Evolutionary conservation across 2,113 vertebrate species (phyloP), one percentile per base, ranked within the genome.

Genomic region (Myodes glareolus): DNA sequence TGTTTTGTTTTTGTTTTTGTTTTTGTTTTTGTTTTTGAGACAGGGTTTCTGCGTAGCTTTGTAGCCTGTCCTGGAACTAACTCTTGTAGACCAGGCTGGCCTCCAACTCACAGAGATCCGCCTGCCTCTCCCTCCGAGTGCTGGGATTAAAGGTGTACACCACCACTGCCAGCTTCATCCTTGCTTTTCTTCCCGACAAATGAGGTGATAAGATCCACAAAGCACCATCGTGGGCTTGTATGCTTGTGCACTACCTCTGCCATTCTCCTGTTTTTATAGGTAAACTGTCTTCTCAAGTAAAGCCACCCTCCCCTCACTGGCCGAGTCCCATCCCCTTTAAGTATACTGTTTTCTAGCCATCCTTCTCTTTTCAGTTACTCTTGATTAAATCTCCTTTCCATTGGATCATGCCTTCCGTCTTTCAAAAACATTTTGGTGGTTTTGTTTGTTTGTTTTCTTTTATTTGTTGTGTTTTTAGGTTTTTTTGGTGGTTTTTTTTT

Each of bases 151-250:
- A 55, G 55, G 17, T 16, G 3, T 55, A 16, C 55, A 0, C 55
- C 14, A 5, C 55, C 55, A 55, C 55, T 55, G 55, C 55, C 16
- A 0, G 0, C 14, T 55, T 55, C 55, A 17, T 17, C 42, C 63
- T 68, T 94, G 39, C 47, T 94, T 95, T 90, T 25, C 65, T 89
- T 73, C 23, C 12, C 63, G 47, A 80, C 73, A 93, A 80, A 63
- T 90, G 39, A 81, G 47, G 47, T 27, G 92, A 82, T 80, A 68
- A 55, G 88, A 90, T 33, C 39, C 47, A 78, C 39, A 82, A 5
- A 31, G 27, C 68, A 72, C 16, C 47, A 1, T 50, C n/a, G 16
- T 47, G 76, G 76, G 2, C 61, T 75, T 93, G 39, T 27, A 9
- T 96, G 67, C 75, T 6, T 75, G 11, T 47, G 29, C 65, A 75